Percentiles rank a stretch among this genome's conserved stretches.
Conservation (phyloP, 1,140 invertebrate species). For the Tetragonula clypearis region DNA sequence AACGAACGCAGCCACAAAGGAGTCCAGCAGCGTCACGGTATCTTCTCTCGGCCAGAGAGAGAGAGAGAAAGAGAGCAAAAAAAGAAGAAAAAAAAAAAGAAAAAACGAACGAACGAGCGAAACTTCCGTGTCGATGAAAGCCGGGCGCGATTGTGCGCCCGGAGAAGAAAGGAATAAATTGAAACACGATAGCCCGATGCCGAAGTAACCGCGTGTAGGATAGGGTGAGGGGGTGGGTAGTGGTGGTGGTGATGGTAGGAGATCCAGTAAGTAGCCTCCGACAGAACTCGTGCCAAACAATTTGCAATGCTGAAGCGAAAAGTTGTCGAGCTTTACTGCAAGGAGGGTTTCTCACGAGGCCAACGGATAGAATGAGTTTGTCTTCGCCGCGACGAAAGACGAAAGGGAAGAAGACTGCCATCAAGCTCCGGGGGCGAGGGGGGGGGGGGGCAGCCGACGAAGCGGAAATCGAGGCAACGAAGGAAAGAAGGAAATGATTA, state of each 20-base stretch:
- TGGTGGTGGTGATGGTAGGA: background rate
- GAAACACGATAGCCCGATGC: slow-evolving; percentile 62
- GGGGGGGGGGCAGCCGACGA: background rate
- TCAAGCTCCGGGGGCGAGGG: background rate
- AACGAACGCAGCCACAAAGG: background rate
- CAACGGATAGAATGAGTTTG: slow-evolving; percentile 35
- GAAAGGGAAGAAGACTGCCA: background rate
- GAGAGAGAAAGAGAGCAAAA: no score
- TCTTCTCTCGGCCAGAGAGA: background rate
- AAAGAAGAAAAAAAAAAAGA: no score
- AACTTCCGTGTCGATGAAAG: slow-evolving; percentile 15
- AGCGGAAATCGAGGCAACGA: slow-evolving; percentile 35
- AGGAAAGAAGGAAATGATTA: slow-evolving; percentile 32
- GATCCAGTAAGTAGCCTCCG: slow-evolving; percentile 52
- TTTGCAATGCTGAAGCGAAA: slow-evolving; percentile 79
- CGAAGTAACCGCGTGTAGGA: slow-evolving; percentile 37
- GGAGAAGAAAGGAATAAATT: slow-evolving; percentile 64
- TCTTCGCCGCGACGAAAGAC: slow-evolving; percentile 30
- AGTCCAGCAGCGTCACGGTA: background rate
- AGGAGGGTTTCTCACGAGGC: slow-evolving; percentile 38
- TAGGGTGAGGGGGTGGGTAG: slow-evolving; percentile 15
- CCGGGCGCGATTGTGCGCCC: background rate
- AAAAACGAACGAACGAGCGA: background rate
- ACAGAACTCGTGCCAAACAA: slow-evolving; percentile 75
- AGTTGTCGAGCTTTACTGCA: slow-evolving; percentile 70